Evolutionary conservation across 2,888 invertebrate species (phyloP).

Genomic region (Polia nebulosa): DNA sequence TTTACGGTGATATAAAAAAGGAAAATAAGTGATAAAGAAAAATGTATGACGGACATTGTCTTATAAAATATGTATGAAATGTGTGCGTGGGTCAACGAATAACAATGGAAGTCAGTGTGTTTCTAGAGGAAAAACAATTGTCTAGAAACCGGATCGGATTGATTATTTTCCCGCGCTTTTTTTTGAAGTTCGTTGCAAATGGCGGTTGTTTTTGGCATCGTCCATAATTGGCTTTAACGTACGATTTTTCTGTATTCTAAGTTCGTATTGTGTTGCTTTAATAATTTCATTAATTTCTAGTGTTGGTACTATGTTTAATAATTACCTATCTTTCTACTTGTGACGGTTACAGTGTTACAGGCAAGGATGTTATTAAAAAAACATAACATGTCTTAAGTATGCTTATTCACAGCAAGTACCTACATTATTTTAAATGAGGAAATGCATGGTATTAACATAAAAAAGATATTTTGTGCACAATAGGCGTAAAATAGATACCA

Average conservation of each 20-base stretch:
- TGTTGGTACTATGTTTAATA: too few species aligned
- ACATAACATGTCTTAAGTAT: not conserved
- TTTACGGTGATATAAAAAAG: slow-evolving; percentile 19
- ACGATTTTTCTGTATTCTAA: slow-evolving; percentile 2
- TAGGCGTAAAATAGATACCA: not conserved
- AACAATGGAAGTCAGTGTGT: slow-evolving; percentile 64
- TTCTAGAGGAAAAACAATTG: slow-evolving; percentile 43
- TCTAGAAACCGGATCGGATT: slow-evolving; percentile 30
- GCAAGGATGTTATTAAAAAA: not conserved
- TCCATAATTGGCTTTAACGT: slow-evolving; percentile 19
- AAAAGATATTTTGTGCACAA: slow-evolving; percentile 10
- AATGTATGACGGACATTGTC: slow-evolving; percentile 27
- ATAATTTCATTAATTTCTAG: not conserved
- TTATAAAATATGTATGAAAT: slow-evolving; percentile 56
- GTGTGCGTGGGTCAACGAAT: slow-evolving; percentile 58
- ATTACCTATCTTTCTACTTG: not conserved
- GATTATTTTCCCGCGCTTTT: slow-evolving; percentile 41
- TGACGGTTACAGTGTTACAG: not conserved
- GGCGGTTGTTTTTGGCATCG: slow-evolving; percentile 25
- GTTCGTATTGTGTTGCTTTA: not conserved
- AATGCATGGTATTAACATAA: slow-evolving; percentile 35
- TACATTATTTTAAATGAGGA: slow-evolving; percentile 42
- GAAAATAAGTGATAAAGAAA: slow-evolving; percentile 51
- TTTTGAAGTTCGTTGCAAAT: slow-evolving; percentile 19
- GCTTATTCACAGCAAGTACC: slow-evolving; percentile 13